Evolutionary conservation across 1,140 invertebrate genomes (phyloP), one percentile per base, ranked within the genome.

Genomic region (Camponotus floridanus): DNA sequence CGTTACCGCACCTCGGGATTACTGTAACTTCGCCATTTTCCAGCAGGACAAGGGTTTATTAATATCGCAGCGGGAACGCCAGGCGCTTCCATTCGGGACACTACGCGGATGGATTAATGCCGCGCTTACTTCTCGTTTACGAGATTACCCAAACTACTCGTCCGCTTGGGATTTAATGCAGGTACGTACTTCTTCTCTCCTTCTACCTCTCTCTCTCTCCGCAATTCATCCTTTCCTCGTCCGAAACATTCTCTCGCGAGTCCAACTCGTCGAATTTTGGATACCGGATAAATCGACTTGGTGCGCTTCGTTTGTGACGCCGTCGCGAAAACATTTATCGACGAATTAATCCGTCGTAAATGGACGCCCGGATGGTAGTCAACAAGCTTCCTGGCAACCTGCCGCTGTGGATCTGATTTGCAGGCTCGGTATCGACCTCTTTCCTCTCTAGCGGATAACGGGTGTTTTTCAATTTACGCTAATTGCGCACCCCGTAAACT

Each of bases 121-220:
- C 64, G 79, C 80, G 89, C 91, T 93, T 92, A 91, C 86, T 92
- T 90, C 91, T 91, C 92, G 91, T 91, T 93, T 93, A 92, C 88
- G 85, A 91, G 91, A 93, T 93, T 93, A 93, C 61, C 51, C 81
- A 57, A 85, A 80, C 80, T 79, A 87, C 89, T 91, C 89, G 88
- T 87, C 80, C 84, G 88, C 65, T 65, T 88, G 71, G 89, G 88
- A 90, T 88, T 92, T 92, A 88, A 89, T 88, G 79, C 88, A 90
- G 81, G 90, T 90, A 90, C 48, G 81, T 83, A 85, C 57, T 51
- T 18, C n/a, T 36, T 68, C 64, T 36, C 26, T 42, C 42, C 36
- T 18, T 31, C 42, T n/a, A 59, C 15, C 48, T 31, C 26, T 39
- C 45, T 33, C 39, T 57, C 70, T 18, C n/a, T 9, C 55, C 18